Evolutionary conservation across 2,113 vertebrate species (phyloP), one percentile per base, ranked within the genome.

Genomic region (Ageneiosus marmoratus): DNA sequence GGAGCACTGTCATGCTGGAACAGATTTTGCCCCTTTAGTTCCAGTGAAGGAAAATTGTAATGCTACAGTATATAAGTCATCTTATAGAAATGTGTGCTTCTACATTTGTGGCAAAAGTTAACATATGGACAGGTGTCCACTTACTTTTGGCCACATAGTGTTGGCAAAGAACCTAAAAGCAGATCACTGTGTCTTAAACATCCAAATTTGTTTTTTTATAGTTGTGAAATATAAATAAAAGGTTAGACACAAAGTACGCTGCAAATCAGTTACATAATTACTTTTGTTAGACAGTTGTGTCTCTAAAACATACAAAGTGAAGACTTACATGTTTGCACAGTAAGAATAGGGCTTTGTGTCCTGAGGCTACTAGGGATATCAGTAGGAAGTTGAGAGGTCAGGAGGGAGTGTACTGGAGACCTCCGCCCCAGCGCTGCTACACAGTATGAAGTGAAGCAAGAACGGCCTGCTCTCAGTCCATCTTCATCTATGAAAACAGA

Each of bases 391-490:
- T 90, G 51, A 79, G 95, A 93, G 69, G 92, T 96, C 53, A 97
- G 90, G 0, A 97, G 92, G 0, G 89, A 91, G 80, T 95, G 93
- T 18, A 95, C 94, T 3, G 96, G 95, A 83, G 96, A 95, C 81
- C 37, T 91, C 18, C 85, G 91, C 83, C 90, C 91, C 70, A 12
- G 44, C 24, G 84, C 84, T 27, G 88, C 18, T 9, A 86, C 83
- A 81, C 67, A 90, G 13, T 83, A 87, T 34, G 91, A 86, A 2
- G 37, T 67, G 65, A 24, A 58, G 48, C 0, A 37, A 1, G 70
- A 76, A 80, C 85, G 69, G 51, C 78, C 81, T 3, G 55, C 80
- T 81, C 86, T 81, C 60, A 79, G 34, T 0, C 83, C 85, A 3
- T 46, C 13, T 9, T 81, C 18, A 1, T 22, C 92, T 91, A 67